phyloP scores from a whole-genome alignment of 2,888 invertebrate species.

The Phyllotreta cruciferae region DNA sequence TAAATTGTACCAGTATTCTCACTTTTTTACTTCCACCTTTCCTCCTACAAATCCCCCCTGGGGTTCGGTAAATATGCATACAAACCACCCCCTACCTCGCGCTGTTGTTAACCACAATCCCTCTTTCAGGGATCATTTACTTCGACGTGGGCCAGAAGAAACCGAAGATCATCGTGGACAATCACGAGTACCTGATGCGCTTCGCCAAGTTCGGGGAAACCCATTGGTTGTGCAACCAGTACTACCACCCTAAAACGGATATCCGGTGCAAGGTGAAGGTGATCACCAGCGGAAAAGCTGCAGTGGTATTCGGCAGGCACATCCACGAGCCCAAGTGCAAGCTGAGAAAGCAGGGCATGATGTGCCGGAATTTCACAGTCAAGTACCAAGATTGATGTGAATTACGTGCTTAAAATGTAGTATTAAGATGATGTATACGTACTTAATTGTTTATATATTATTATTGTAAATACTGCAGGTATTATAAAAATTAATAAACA shows the following conservation, averaged over 20 bases:
- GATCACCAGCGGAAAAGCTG: constrained; percentile 40
- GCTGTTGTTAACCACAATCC: constrained; percentile 12
- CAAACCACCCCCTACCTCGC: not conserved
- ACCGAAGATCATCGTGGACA: constrained; percentile 45
- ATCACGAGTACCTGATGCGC: constrained; percentile 43
- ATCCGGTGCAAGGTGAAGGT: constrained; percentile 44
- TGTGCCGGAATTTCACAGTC: constrained; percentile 36
- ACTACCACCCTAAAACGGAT: constrained; percentile 40
- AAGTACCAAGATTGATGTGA: constrained; percentile 13
- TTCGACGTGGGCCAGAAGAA: constrained; percentile 47
- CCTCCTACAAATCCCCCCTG: too few relatives aligned
- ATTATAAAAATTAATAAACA: constrained; percentile 1
- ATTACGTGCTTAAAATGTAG: not conserved
- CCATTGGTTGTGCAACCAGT: constrained; percentile 46
- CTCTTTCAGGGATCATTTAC: constrained; percentile 45
- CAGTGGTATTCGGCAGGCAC: constrained; percentile 37
- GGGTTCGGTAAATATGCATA: too few relatives aligned
- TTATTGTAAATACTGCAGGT: too few relatives aligned
- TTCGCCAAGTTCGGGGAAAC: constrained; percentile 38
- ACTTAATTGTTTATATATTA: too few relatives aligned
- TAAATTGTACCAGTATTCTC: too few relatives aligned
- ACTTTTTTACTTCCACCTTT: too few relatives aligned
- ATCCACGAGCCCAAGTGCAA: constrained; percentile 41
- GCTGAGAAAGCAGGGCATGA: constrained; percentile 34
- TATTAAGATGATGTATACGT: too few relatives aligned